Conservation (phyloP, 1,140 invertebrate species). For the Heliothis subflexa region DNA sequence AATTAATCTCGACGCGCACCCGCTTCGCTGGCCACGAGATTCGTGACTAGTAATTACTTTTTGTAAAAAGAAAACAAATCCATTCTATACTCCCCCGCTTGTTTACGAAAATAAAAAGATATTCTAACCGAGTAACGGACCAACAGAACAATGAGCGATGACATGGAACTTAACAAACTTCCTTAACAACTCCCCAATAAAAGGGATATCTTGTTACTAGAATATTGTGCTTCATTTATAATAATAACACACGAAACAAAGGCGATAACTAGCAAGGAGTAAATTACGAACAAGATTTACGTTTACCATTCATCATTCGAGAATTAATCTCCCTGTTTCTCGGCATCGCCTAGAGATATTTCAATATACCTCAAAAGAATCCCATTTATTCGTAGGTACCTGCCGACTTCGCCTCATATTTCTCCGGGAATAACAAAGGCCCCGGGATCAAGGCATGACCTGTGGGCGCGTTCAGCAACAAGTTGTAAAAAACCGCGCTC, state of each 20-base stretch:
- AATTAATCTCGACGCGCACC: slow-evolving; percentile 77
- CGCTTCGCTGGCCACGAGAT: slow-evolving; percentile 65
- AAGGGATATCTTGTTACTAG: slow-evolving; percentile 46
- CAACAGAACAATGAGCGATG: slow-evolving; percentile 70
- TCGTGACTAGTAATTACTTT: slow-evolving; percentile 83
- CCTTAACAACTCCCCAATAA: slow-evolving; percentile 56
- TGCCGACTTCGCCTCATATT: slow-evolving; percentile 78
- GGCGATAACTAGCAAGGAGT: slow-evolving; percentile 49
- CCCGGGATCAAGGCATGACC: slow-evolving; percentile 77
- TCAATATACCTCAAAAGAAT: slow-evolving; percentile 80
- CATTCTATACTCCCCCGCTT: slow-evolving; percentile 57
- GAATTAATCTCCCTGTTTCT: slow-evolving; percentile 73
- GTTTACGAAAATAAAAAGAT: slow-evolving; percentile 67
- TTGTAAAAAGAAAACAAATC: slow-evolving; percentile 70
- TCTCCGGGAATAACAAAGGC: slow-evolving; percentile 80
- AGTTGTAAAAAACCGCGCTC: slow-evolving; percentile 73
- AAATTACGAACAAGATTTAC: slow-evolving; percentile 74
- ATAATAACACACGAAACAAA: slow-evolving; percentile 60
- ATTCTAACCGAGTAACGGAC: slow-evolving; percentile 65
- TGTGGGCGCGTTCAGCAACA: slow-evolving; percentile 67
- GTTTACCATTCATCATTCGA: slow-evolving; percentile 72
- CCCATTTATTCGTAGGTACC: slow-evolving; percentile 72
- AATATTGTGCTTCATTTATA: slow-evolving; percentile 45
- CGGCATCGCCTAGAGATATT: slow-evolving; percentile 75
- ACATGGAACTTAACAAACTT: slow-evolving; percentile 64